Evolutionary conservation across 2,888 invertebrate genomes (phyloP).

Genomic region (Ophioninae sp.): DNA sequence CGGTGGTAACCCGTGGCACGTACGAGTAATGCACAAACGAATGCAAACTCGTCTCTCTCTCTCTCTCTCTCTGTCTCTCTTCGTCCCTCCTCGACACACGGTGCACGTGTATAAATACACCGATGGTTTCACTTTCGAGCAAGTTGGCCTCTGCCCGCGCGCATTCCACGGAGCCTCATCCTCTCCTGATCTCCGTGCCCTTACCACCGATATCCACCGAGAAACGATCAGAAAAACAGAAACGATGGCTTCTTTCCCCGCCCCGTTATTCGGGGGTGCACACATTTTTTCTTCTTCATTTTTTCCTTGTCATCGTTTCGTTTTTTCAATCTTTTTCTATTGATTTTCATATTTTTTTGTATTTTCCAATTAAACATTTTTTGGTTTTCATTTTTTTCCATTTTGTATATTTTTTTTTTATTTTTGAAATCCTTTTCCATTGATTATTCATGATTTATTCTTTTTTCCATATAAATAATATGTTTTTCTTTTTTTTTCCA

Average conservation of each 20-base stretch:
- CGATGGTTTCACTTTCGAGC: conserved; percentile 67
- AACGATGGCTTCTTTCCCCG: neutral
- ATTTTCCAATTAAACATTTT: no score
- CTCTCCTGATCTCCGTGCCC: conserved; percentile 53
- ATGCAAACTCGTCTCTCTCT: conserved; percentile 44
- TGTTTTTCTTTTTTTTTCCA: no score
- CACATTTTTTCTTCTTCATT: neutral
- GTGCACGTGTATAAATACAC: conserved; percentile 20
- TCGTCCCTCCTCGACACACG: conserved; percentile 48
- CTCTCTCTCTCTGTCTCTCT: no score
- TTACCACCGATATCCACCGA: conserved; percentile 30
- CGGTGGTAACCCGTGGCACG: conserved; percentile 19
- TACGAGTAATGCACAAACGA: conserved; percentile 43
- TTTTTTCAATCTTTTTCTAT: no score
- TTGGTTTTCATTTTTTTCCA: neutral
- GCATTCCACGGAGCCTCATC: conserved; percentile 63
- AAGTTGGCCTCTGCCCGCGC: conserved; percentile 64
- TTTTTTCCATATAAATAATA: no score
- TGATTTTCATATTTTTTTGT: no score
- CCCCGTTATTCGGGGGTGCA: neutral
- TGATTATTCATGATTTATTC: no score
- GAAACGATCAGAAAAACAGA: conserved; percentile 25
- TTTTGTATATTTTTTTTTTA: no score
- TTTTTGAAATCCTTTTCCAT: no score
- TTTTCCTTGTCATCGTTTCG: no score